Base-by-base conservation (phyloP, 53 echinoderm and acorn worm species). In the Zoroaster sp. region DNA sequence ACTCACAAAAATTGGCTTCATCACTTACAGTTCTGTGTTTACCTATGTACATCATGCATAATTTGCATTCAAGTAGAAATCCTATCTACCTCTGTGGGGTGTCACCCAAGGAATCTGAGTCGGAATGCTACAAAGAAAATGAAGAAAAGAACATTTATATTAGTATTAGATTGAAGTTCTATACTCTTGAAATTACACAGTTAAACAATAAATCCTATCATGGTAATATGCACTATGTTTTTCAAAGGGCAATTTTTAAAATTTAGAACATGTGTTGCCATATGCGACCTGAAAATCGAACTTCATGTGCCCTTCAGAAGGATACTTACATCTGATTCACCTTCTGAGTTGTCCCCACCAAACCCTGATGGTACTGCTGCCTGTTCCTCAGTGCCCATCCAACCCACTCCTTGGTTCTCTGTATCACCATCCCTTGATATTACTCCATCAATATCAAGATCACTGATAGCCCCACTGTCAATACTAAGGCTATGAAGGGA, bases 311-410 rank as follows among this genome's bases (percentile, higher is more conserved):
- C n/a, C n/a, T n/a, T n/a, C n/a, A n/a, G n/a, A n/a, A 25, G 1
- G 5, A 15, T 52, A 51, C 81, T 28, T 51, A 85, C 85, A 69
- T 85, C 85, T 49, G 71, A 85, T 71, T 85, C 85, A 33, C 81
- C 81, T 66, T 81, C 81, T 1, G 85, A 85, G 28, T 49, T 11
- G 3, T 85, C 70, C 7, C 69, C 85, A 31, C 85, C 71, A 51
- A 85, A 85, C 9, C 85, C 85, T 11, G 85, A 85, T 5, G 52
- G 70, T 34, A 49, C 5, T 10, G 63, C 43, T 40, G 12, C 59
- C n/a, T n/a, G n/a, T 9, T 79, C 55, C 21, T 46, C 76, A 5
- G 46, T 47, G 10, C 40, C 59, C 21, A 37, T 79, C 79, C 79
- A 79, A 23, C 20, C 28, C 23, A 23, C 25, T n/a, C 40, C 74